Evolutionary conservation across 1,140 invertebrate species (phyloP).

Genomic region (Cydia amplana): DNA sequence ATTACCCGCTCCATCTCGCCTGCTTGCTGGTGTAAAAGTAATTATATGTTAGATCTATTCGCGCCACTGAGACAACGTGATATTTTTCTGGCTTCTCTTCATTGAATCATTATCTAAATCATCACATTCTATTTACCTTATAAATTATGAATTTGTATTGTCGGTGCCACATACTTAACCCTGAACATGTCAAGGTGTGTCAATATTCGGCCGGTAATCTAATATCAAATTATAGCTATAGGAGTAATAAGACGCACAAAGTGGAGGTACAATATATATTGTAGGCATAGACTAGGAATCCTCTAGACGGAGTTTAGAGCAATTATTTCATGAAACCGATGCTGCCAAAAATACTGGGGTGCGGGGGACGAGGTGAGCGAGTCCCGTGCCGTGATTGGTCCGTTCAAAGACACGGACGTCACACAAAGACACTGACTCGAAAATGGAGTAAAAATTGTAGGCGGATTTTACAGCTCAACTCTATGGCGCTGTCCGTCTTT

Average conservation of each 20-base stretch:
- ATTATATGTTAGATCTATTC: background rate
- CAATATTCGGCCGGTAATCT: slow-evolving; percentile 39
- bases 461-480: background rate
- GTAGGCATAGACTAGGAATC: too few relatives aligned
- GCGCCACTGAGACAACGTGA: background rate
- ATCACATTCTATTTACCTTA: slow-evolving; percentile 25
- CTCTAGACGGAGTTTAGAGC: too few relatives aligned
- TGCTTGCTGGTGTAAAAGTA: background rate
- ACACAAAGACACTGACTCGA: too few relatives aligned
- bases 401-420: too few relatives aligned
- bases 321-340: too few relatives aligned
- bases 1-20: background rate
- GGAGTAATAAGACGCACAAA: background rate
- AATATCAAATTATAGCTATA: slow-evolving; percentile 12
- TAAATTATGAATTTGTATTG: slow-evolving; percentile 46
- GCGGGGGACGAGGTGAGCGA: too few relatives aligned
- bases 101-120: background rate
- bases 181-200: slow-evolving; percentile 33
- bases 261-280: background rate
- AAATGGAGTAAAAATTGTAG: background rate
- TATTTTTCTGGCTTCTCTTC: slow-evolving; percentile 23
- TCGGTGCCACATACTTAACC: slow-evolving; percentile 66
- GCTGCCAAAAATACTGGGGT: too few relatives aligned
- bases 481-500: background rate
- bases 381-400: too few relatives aligned